Evolutionary conservation across 1,140 invertebrate species (phyloP), one percentile per base, ranked within the genome.

Genomic region (Conus ventricosus): DNA sequence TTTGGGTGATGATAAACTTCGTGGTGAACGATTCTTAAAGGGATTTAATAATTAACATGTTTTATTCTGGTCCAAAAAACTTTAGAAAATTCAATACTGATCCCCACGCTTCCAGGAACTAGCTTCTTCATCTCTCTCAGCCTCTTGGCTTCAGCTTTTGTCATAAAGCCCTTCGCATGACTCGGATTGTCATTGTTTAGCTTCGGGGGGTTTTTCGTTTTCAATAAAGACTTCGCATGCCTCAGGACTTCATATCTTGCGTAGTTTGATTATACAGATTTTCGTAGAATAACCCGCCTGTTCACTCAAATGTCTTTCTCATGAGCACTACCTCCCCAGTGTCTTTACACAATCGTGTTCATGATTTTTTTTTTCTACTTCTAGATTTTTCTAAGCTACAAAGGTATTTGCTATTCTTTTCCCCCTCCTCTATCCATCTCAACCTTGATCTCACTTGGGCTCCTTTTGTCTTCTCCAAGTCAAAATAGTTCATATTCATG

Each of bases 51-150:
- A 55, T 27, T 27, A 8, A 82, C 39, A 55, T 4, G 11, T 51
- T 60, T 78, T 54, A 89, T 55, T 57, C 27, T 57, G 11, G 67
- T 82, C 88, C 76, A 86, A 82, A 89, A 81, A 80, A 51, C 80
- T 85, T 86, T 54, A 53, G 71, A 57, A 57, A 89, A 89, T 86
- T 89, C 84, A 15, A 39, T 51, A 7, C 83, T 86, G 15, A 86
- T 60, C 27, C 76, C 84, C 39, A 82, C 84, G 23, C 60, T 82
- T 53, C 88, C 84, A 10, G 84, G 84, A 54, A 75, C 81, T 85
- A 75, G 63, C 23, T 81, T 89, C 60, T 86, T 78, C 88, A 88
- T 88, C 20, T 80, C 25, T 81, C 81, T 55, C 78, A 57, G 53
- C 53, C 11, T 85, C 57, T 60, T 39, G 25, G 60, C 54, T 85